Conservation (phyloP, 2,888 invertebrate genomes). For the Zygaena filipendulae region DNA sequence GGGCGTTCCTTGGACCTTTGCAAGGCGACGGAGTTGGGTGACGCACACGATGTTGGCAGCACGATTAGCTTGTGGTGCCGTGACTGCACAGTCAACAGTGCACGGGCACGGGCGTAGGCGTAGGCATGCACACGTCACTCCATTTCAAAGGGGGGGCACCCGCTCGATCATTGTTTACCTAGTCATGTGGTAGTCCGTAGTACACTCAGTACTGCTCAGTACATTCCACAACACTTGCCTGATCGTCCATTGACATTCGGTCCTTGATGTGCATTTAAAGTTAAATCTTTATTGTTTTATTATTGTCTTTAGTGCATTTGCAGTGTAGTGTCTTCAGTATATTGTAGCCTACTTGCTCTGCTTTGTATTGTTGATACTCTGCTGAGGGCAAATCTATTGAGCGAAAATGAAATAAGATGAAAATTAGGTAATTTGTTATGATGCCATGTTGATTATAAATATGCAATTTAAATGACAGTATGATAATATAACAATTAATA, state of each 20-base stretch:
- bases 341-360: no score
- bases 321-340: no score
- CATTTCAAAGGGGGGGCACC: constrained; percentile 41
- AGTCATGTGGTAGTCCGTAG: constrained; percentile 19
- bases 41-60: constrained; percentile 40
- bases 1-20: constrained; percentile 28
- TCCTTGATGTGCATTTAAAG: constrained; percentile 53
- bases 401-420: constrained; percentile 64
- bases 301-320: constrained; percentile 37
- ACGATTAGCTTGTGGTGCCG: constrained; percentile 40
- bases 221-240: constrained; percentile 54
- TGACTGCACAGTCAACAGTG: constrained; percentile 25
- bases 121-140: constrained; percentile 35
- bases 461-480: no score
- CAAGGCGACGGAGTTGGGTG: no score
- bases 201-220: constrained; percentile 40
- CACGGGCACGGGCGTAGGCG: constrained; percentile 27
- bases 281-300: constrained; percentile 38
- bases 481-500: no score
- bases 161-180: constrained; percentile 49
- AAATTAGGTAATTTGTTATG: constrained; percentile 51
- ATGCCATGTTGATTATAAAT: constrained; percentile 11
- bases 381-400: no score
- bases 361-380: constrained; percentile 28
- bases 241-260: constrained; percentile 25